phyloP scores from a whole-genome alignment of 1,140 invertebrate genomes.

The Formica selysi region DNA sequence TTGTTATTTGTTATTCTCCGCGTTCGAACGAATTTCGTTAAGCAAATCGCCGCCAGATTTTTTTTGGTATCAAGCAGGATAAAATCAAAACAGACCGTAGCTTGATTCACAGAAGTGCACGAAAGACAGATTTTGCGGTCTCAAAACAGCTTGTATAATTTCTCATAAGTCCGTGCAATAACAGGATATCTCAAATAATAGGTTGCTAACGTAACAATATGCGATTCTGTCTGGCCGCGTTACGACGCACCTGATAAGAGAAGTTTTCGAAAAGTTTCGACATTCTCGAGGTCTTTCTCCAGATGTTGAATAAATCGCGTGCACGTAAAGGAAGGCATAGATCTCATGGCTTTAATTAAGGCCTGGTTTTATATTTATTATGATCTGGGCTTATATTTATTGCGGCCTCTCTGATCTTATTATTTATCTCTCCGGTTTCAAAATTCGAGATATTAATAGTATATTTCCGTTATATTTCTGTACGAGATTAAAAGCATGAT shows the following conservation, averaged over 20 bases:
- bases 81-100: neutral
- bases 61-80: neutral
- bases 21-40: neutral
- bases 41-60: neutral
- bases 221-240: neutral
- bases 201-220: constrained; percentile 39
- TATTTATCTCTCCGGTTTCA: constrained; percentile 4
- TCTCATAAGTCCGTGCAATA: constrained; percentile 38
- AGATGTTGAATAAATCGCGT: neutral
- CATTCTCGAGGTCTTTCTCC: neutral
- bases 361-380: neutral
- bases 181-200: constrained; percentile 64
- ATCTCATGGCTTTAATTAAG: constrained; percentile 8
- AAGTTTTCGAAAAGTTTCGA: neutral
- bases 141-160: neutral
- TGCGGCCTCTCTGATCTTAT: neutral
- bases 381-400: neutral
- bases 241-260: neutral
- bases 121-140: neutral
- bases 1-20: neutral
- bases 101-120: neutral
- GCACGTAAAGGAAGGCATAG: neutral
- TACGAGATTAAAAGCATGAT: neutral
- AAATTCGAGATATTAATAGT: neutral
- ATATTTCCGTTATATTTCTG: neutral